Evolutionary conservation across 2,113 vertebrate species (phyloP).

Genomic region (Poicephalus gulielmi): DNA sequence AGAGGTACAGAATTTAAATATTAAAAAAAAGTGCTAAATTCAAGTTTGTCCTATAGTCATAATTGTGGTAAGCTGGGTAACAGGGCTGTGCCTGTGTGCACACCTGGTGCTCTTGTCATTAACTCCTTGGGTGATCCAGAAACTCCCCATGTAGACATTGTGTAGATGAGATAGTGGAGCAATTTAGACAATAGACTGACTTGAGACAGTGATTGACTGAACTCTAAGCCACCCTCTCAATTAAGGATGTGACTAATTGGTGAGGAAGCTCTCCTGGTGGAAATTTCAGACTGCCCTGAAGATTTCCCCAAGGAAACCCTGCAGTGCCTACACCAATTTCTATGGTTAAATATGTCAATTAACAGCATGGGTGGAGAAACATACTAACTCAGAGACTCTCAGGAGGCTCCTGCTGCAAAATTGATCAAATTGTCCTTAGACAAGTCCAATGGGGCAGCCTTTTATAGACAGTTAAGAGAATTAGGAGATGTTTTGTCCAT

Average conservation of each 20-base stretch:
- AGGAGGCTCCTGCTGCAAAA: not conserved
- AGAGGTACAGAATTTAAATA: not conserved
- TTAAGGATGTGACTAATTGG: slow-evolving; percentile 50
- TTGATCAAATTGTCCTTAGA: not conserved
- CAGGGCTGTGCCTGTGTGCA: not conserved
- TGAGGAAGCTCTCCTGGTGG: not conserved
- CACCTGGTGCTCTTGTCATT: slow-evolving; percentile 24
- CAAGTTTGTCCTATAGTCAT: not conserved
- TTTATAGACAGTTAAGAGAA: not conserved
- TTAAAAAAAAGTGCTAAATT: not conserved
- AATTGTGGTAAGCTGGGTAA: not conserved
- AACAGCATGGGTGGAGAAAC: slow-evolving; percentile 17
- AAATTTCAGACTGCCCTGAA: slow-evolving; percentile 24
- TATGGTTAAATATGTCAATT: slow-evolving; percentile 33
- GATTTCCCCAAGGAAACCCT: slow-evolving; percentile 7
- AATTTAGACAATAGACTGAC: slow-evolving; percentile 28
- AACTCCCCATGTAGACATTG: not conserved
- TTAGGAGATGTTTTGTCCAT: not conserved
- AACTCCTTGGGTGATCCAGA: slow-evolving; percentile 21
- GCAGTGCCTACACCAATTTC: slow-evolving; percentile 5
- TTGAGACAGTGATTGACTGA: slow-evolving; percentile 5
- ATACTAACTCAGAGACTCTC: not conserved
- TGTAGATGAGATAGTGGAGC: slow-evolving; percentile 12
- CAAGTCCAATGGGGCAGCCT: not conserved
- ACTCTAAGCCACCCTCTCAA: slow-evolving; percentile 13